These are phyloP conservation scores for Piprites chloris DNA, from an alignment of 2,113 vertebrate genomes.

Conservation along the genomic window DNA sequence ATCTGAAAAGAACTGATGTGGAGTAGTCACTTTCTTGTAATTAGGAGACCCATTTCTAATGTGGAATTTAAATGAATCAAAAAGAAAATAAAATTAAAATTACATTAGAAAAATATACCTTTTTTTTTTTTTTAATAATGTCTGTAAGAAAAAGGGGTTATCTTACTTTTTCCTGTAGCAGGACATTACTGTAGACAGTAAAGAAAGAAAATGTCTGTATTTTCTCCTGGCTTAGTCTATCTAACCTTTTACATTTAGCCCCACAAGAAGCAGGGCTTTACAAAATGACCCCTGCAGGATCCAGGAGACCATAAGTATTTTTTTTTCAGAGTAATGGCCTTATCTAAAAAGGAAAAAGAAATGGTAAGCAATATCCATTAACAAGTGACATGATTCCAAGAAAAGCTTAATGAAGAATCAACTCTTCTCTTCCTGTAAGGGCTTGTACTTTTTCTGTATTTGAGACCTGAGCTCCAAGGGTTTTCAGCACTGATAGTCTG, in stretches of 20 bases:
- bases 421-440: background rate
- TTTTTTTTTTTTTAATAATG: background rate
- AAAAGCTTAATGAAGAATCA: background rate
- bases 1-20: background rate
- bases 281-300: background rate
- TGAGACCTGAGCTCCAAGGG: background rate
- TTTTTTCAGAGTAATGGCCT: background rate
- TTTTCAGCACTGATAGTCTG: background rate
- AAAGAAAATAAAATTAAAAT: background rate
- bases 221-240: background rate
- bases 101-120: background rate
- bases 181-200: background rate
- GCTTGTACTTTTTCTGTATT: background rate
- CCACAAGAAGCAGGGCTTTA: background rate
- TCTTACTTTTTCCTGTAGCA: background rate
- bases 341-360: background rate
- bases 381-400: background rate
- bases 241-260: background rate
- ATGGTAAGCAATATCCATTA: background rate
- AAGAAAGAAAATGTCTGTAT: background rate
- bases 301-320: background rate
- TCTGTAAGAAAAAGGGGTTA: background rate
- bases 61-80: background rate
- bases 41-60: background rate
- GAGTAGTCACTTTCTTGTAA: background rate